These are phyloP conservation scores for Suncus etruscus DNA, from an alignment of 2,113 vertebrate genomes.

Conservation along the genomic window DNA sequence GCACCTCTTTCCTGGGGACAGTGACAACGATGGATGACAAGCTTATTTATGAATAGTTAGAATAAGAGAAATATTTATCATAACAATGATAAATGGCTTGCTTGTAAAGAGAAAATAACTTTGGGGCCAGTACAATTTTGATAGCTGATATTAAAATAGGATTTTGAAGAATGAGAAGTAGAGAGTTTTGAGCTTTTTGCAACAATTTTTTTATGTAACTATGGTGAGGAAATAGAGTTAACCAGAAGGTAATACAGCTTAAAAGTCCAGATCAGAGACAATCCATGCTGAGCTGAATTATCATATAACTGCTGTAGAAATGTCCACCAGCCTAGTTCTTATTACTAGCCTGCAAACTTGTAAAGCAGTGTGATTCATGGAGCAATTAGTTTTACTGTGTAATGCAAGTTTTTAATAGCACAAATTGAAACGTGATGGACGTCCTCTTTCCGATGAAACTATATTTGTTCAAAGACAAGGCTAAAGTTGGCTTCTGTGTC, in stretches of 20 bases:
- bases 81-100: not conserved
- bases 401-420: slow-evolving; percentile 73
- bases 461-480: slow-evolving; percentile 48
- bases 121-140: not conserved
- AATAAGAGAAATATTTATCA: not conserved
- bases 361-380: not conserved
- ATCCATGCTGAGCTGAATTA: not conserved
- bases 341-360: slow-evolving; percentile 23
- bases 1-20: not conserved
- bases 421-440: slow-evolving; percentile 18
- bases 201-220: slow-evolving; percentile 38
- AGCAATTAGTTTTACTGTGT: slow-evolving; percentile 65
- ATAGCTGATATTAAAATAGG: not conserved
- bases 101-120: not conserved
- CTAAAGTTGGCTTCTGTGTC: slow-evolving; percentile 78
- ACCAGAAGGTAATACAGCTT: not conserved
- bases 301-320: not conserved
- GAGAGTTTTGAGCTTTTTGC: slow-evolving; percentile 37
- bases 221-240: not conserved
- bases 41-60: not conserved
- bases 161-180: not conserved
- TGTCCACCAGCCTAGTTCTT: not conserved
- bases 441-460: slow-evolving; percentile 64
- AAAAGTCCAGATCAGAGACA: slow-evolving; percentile 32
- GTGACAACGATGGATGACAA: not conserved